Conservation (phyloP, 2,113 vertebrate species). For the Tachycineta bicolor region DNA sequence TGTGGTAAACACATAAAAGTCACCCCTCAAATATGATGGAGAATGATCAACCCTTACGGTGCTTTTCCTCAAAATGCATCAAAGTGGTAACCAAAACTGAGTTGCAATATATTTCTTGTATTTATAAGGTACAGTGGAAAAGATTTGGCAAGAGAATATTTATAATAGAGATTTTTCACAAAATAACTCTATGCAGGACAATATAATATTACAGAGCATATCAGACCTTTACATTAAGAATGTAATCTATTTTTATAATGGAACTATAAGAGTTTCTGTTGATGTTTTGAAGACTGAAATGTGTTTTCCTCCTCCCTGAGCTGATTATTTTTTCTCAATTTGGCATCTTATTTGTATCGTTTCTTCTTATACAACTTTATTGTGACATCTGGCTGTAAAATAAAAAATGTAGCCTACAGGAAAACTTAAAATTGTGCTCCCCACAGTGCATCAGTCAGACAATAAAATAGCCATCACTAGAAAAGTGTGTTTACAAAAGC, state of each 20-base stretch:
- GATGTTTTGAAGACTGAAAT: constrained; percentile 45
- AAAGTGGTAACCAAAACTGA: neutral
- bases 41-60: neutral
- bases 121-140: neutral
- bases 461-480: constrained; percentile 32
- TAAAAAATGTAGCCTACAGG: constrained; percentile 48
- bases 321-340: constrained; percentile 57
- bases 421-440: constrained; percentile 24
- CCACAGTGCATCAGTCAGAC: constrained; percentile 33
- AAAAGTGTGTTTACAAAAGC: constrained; percentile 42
- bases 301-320: constrained; percentile 15
- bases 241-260: constrained; percentile 36
- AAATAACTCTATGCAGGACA: constrained; percentile 15
- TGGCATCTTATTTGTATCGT: constrained; percentile 8
- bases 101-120: neutral
- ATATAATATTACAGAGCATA: neutral
- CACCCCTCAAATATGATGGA: neutral
- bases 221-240: constrained; percentile 31
- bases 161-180: neutral
- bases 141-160: neutral
- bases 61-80: neutral
- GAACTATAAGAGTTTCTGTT: constrained; percentile 28
- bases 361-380: constrained; percentile 39
- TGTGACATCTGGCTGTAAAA: constrained; percentile 48
- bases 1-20: neutral